Conservation (phyloP, 2,888 invertebrate genomes). For the Endotricha flammealis region DNA sequence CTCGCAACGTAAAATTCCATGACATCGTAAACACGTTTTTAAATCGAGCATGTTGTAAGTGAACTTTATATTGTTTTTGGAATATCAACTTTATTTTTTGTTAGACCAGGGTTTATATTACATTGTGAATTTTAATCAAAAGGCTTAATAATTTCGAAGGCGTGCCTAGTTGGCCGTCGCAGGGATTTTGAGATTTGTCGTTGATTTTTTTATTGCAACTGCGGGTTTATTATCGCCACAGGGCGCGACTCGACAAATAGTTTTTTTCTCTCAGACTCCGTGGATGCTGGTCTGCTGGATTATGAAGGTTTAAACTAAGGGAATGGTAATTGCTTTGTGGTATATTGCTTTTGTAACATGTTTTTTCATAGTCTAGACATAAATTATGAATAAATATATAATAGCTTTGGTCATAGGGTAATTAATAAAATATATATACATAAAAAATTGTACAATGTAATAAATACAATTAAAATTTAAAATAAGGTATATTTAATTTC, state of each 20-base stretch:
- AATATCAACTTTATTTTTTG: conserved; percentile 21
- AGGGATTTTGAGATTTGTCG: conserved; percentile 68
- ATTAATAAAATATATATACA: too few species aligned
- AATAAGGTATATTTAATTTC: neutral
- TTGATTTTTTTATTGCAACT: conserved; percentile 65
- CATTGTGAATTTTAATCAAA: conserved; percentile 35
- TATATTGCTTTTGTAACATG: conserved; percentile 1
- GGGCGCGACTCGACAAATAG: conserved; percentile 48
- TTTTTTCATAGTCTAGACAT: neutral
- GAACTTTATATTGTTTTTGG: conserved; percentile 3
- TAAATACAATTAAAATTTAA: too few species aligned
- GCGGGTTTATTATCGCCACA: conserved; percentile 58
- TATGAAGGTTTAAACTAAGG: conserved; percentile 8
- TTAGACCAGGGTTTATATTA: conserved; percentile 25
- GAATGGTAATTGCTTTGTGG: conserved; percentile 5
- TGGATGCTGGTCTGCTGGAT: conserved; percentile 5
- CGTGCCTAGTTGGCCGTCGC: conserved; percentile 69
- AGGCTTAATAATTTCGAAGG: conserved; percentile 71
- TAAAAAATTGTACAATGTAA: too few species aligned
- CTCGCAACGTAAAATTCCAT: conserved; percentile 64
- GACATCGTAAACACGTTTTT: conserved; percentile 59
- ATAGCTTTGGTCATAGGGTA: too few species aligned
- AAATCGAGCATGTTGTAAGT: conserved; percentile 39
- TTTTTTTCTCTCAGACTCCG: conserved; percentile 26
- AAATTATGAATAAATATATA: too few species aligned